Base-by-base conservation (phyloP, 1,140 invertebrate species). In the Euura lappo region DNA sequence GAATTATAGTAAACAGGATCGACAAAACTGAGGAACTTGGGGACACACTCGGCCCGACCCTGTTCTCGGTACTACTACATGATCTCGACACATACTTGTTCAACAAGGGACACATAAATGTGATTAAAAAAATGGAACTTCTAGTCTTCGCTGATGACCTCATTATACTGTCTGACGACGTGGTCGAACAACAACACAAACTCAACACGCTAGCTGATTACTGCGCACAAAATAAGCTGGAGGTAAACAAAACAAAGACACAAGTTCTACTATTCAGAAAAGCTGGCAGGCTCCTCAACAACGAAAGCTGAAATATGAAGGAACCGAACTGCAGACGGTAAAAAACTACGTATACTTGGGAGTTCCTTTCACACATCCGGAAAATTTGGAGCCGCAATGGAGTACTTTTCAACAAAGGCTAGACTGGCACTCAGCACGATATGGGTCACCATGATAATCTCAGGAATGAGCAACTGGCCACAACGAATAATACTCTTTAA, bases 111-210 rank as follows among this genome's bases (percentile, higher is more conserved):
- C 65, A 74, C 66, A 13, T 11, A 3, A 67, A 74, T 43, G 43
- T 4, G 45, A 71, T 28, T 77, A 64, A 8, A 51, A 70, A 13
- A 0, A 74, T 76, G 2, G 74, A 77, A n/a, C n/a, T 77, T 4
- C 6, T 77, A 2, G n/a, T 79, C 2, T 75, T 76, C 42, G 76
- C 78, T 0, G 76, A 79, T 45, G 74, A 79, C 13, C 3, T 77
- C 2, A 65, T 73, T 6, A 3, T 78, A 6, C 65, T 74, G 8
- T 43, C 74, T 3, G 51, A 75, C 4, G 44, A 71, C n/a, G 7
- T 68, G 0, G 3, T 74, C 4, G 71, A 75, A 8, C 8, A 77
- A 6, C 76, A 74, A 13, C 3, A 64, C 3, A 77, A 79, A 68
- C 28, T 79, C 2, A 60, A 74, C 4, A 73, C 70, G 0, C 47